A percentile compares a stretch with the other conserved stretches of the same genome.
Evolutionary conservation across 2,797 vertebrate genomes (phyloP).

Genomic region (Microcaecilia unicolor): DNA sequence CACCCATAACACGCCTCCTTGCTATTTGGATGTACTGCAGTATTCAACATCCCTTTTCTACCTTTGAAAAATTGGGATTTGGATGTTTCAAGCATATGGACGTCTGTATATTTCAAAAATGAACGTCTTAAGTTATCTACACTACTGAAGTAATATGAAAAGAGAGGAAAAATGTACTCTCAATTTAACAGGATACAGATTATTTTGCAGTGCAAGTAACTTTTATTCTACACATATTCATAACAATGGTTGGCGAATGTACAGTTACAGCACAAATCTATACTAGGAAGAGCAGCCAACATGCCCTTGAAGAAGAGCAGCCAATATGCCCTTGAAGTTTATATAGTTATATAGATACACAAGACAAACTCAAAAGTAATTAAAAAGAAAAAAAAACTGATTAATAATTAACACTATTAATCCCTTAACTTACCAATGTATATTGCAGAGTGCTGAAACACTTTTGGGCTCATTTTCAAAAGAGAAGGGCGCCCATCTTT

Average conservation of each 20-base stretch:
- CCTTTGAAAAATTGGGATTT: no score
- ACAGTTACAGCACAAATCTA: slow-evolving; percentile 16
- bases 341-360: no score
- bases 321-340: slow-evolving; percentile 20
- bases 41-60: no score
- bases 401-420: slow-evolving; percentile 1
- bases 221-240: slow-evolving; percentile 26
- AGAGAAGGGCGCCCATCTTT: no score
- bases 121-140: neutral
- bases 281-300: slow-evolving; percentile 21
- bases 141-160: neutral
- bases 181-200: slow-evolving; percentile 10
- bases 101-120: neutral
- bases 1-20: no score
- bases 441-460: neutral
- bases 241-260: slow-evolving; percentile 8
- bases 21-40: no score
- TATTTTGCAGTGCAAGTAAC: slow-evolving; percentile 2
- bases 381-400: no score
- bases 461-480: no score
- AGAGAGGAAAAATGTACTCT: slow-evolving; percentile 5
- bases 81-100: no score
- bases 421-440: neutral
- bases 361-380: slow-evolving; percentile 11
- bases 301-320: slow-evolving; percentile 27